These are phyloP conservation scores for Sorex araneus DNA, from an alignment of 2,113 vertebrate genomes.

Conservation along the genomic window DNA sequence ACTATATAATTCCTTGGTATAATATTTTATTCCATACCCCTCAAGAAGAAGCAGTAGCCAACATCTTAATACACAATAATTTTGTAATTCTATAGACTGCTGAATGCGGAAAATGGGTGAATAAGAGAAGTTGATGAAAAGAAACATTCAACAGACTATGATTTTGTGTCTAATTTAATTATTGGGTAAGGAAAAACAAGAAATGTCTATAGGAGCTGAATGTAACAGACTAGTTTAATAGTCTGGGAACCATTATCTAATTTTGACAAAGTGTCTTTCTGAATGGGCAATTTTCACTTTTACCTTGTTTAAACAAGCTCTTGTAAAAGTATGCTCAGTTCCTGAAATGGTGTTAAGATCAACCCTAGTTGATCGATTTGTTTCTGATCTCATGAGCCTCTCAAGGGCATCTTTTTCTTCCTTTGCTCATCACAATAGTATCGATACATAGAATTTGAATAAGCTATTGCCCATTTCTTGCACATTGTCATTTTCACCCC, in stretches of 20 bases:
- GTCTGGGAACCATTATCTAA: background rate
- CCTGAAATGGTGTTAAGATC: background rate
- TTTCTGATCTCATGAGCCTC: background rate
- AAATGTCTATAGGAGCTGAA: background rate
- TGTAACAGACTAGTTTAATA: background rate
- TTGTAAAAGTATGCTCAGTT: background rate
- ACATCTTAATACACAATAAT: background rate
- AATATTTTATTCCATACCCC: background rate
- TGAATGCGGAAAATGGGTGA: background rate
- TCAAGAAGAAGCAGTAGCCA: background rate
- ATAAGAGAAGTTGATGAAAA: background rate
- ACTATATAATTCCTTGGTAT: no score
- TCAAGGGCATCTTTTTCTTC: background rate
- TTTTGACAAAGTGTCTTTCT: background rate
- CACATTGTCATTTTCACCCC: no score
- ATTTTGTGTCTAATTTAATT: background rate
- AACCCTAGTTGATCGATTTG: background rate
- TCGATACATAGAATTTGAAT: background rate
- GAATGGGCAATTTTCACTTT: background rate
- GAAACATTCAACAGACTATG: background rate
- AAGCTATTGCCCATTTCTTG: no score
- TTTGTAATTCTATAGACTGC: background rate
- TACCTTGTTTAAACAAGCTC: background rate
- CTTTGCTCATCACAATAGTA: background rate
- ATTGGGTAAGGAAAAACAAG: background rate